Conservation (phyloP, 1,140 invertebrate genomes). For the Agraylea sexmaculata region DNA sequence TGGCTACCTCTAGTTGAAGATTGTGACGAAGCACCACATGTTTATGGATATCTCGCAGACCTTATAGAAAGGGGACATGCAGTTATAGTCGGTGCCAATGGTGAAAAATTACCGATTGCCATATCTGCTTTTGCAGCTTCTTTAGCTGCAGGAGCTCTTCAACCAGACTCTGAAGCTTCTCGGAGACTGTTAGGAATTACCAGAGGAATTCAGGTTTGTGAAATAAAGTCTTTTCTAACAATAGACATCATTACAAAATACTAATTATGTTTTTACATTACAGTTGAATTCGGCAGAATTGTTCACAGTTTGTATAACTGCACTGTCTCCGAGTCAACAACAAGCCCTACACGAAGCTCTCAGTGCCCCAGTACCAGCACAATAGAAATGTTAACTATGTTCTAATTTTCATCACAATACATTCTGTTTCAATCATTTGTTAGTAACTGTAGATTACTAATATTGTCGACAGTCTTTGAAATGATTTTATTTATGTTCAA, state of each 20-base stretch:
- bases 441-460: too few relatives aligned
- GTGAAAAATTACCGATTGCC: slow-evolving; percentile 79
- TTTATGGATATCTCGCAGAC: slow-evolving; percentile 93
- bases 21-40: slow-evolving; percentile 85
- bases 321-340: slow-evolving; percentile 67
- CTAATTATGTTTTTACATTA: not conserved
- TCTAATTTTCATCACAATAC: not conserved
- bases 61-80: slow-evolving; percentile 86
- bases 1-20: slow-evolving; percentile 96
- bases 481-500: too few relatives aligned
- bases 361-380: slow-evolving; percentile 25
- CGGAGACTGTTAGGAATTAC: slow-evolving; percentile 60
- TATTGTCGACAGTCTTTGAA: too few relatives aligned
- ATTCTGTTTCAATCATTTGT: too few relatives aligned
- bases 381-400: slow-evolving; percentile 1
- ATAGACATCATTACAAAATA: not conserved
- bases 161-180: slow-evolving; percentile 49
- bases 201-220: slow-evolving; percentile 59
- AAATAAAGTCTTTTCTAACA: not conserved
- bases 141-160: slow-evolving; percentile 69
- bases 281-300: slow-evolving; percentile 40
- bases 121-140: slow-evolving; percentile 84
- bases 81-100: slow-evolving; percentile 69
- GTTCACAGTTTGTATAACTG: slow-evolving; percentile 69
- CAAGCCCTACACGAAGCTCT: slow-evolving; percentile 62